A percentile compares a stretch with the other conserved stretches of the same genome.
These are phyloP conservation scores for Strix aluco DNA, from an alignment of 2,113 vertebrate species.

Conservation along the genomic window DNA sequence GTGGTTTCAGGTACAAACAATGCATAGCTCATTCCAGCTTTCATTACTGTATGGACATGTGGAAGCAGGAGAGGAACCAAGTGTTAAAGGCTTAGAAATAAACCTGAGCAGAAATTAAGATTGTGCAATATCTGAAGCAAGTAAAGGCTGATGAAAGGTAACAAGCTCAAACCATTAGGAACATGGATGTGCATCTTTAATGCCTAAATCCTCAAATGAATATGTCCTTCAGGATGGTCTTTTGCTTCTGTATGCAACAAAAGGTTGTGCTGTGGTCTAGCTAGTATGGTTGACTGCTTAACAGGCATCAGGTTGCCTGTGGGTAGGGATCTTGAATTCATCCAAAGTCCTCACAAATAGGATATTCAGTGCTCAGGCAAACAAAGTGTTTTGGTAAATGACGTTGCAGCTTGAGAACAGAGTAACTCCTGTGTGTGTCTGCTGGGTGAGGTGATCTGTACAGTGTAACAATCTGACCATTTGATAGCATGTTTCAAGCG, in stretches of 20 bases:
- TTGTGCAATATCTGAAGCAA: neutral
- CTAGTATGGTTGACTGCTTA: neutral
- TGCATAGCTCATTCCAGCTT: neutral
- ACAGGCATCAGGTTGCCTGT: constrained; percentile 3
- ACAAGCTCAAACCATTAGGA: neutral
- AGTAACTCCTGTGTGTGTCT: neutral
- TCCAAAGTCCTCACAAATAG: constrained; percentile 5
- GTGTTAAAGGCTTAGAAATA: neutral
- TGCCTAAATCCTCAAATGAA: neutral
- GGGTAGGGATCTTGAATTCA: neutral
- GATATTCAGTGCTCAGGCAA: neutral
- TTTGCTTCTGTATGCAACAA: neutral
- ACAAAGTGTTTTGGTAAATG: constrained; percentile 6
- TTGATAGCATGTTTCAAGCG: constrained; percentile 3
- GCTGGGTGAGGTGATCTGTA: neutral
- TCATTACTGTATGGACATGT: neutral
- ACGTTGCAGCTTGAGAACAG: constrained; percentile 11
- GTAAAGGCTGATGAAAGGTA: neutral
- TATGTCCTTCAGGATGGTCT: neutral
- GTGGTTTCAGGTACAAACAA: neutral
- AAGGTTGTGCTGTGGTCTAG: neutral
- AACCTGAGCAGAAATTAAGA: neutral
- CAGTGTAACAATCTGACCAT: neutral
- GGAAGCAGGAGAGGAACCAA: neutral
- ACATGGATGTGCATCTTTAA: neutral